Evolutionary conservation across 2,888 invertebrate genomes (phyloP), one percentile per base, ranked within the genome.

Genomic region (Campoplex capitator): DNA sequence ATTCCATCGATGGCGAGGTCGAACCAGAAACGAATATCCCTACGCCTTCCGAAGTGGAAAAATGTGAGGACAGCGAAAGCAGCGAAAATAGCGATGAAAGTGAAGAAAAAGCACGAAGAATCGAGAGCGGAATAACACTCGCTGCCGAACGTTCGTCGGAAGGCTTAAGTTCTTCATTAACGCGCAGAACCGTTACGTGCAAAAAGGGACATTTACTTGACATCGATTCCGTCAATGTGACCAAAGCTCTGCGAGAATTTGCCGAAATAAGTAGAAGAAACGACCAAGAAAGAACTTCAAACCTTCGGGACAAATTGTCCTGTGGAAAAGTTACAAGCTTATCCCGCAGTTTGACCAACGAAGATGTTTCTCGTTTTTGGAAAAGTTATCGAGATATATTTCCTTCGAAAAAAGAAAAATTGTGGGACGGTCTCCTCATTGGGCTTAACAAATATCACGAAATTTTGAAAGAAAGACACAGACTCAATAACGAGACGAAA

Each of bases 331-430:
- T 90, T 9, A 96, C 96, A 0, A 94, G 96, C 1, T 96, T 96
- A 0, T 96, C 96, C 0, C 95, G 96, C 45, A 95, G 95, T 88
- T 90, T 97, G 65, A 93, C 93, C 7, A 90, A 94, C 0, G 94
- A 95, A 42, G 96, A 97, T 90, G 96, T 97, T 38, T 95, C 95
- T 11, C 93, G 94, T 1, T 97, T 96, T 93, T 98, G 98, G 98
- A 92, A 94, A 9, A 95, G 96, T 87, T 97, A 97, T 94, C 95
- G 95, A 85, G 95, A 95, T 58, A 93, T 96, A 9, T 96, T 97
- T 89, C 95, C 96, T 0, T 88, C 94, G 0, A 95, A 96, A 68
- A 96, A 96, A 88, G 96, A 96, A 89, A 95, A 96, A 84, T 94
- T 97, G 62, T 98, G 98, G 98, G 96, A 97, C 89, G 96, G 96